Evolutionary conservation across 2,797 vertebrate species (phyloP), one percentile per base, ranked within the genome.

Genomic region (Sciurus carolinensis): DNA sequence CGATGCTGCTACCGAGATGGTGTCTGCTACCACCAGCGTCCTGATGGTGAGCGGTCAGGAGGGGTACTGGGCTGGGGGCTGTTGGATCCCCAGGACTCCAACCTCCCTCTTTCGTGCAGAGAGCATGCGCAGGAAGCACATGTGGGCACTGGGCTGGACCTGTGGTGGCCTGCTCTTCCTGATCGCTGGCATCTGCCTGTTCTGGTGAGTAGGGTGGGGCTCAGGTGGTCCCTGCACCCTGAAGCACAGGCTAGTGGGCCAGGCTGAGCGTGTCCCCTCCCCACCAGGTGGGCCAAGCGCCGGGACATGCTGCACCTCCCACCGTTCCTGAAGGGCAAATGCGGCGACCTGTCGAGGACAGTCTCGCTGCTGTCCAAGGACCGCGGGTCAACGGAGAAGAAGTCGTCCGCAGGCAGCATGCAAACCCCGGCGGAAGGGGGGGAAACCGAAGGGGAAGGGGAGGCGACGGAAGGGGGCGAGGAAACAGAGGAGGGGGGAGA

Each of bases 1-100:
- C 96, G 92, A 15, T 98, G 98, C 97, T 98, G 98, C 85, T 97
- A 98, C 73, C 54, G 67, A 0, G 96, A 98, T 0, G 92, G 96
- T 0, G 89, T 97, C 44, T 98, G 98, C 79, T 98, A 97, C 83
- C 97, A 97, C 90, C 97, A 97, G 64, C 83, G 87, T 9, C 96
- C 94, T 0, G 98, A 98, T 0, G 97, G 98, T 98, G 91, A 96
- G 93, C 15, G 36, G n/a, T 10, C 5, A 1, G 0, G 0, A 1
- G 24, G 20, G 17, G 13, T 1, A 10, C 1, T 0, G 36, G 92
- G 42, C 7, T 8, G 0, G 72, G 67, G 87, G 77, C 5, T 17
- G 6, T 39, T 0, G 6, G 13, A 28, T 1, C 33, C 39, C 52
- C 0, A 18, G 39, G 44, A 18, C 90, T 92, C 28, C 82, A 52